Conservation (phyloP, 2,113 vertebrate genomes). For the Mastomys coucha region DNA sequence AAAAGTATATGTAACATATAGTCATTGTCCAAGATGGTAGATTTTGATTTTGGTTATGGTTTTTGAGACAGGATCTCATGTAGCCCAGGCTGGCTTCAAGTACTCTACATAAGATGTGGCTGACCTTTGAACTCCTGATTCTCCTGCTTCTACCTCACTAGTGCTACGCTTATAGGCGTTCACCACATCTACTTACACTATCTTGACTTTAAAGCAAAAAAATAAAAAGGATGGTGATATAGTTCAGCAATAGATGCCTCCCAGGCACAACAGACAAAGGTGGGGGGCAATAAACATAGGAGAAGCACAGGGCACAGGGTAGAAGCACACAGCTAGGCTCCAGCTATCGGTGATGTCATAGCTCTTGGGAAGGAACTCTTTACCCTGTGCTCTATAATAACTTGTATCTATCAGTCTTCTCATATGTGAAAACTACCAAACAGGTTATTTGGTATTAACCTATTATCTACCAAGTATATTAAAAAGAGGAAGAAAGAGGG, state of each 20-base stretch:
- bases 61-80: background rate
- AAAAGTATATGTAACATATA: background rate
- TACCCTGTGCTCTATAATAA: background rate
- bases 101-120: background rate
- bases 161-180: no score
- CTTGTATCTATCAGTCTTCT: background rate
- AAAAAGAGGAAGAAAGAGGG: background rate
- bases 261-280: background rate
- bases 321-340: background rate
- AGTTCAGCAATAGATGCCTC: background rate
- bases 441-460: no score
- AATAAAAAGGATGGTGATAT: background rate
- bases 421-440: no score
- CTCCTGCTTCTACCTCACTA: background rate
- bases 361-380: background rate
- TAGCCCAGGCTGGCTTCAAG: background rate
- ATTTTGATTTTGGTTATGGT: background rate
- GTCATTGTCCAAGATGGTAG: background rate
- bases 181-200: background rate
- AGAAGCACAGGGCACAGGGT: background rate
- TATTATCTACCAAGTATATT: background rate
- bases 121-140: background rate
- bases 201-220: background rate
- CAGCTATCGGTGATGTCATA: background rate
- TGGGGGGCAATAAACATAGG: background rate